Conservation (phyloP, 2,113 vertebrate genomes). For the Etheostoma cragini region DNA sequence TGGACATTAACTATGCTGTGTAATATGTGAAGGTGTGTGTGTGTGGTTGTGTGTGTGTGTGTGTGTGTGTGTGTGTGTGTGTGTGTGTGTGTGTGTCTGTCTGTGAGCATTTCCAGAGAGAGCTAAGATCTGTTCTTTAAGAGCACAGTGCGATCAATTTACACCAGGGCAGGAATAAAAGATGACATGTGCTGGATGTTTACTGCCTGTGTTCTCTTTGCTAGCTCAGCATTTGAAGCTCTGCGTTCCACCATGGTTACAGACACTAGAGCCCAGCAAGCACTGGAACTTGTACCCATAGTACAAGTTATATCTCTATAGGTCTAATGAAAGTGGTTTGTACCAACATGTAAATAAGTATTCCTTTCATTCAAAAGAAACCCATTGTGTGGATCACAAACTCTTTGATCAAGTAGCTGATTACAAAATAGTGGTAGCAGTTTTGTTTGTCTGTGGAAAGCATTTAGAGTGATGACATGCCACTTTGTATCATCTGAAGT, state of each 20-base stretch:
- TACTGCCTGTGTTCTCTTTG: conserved; percentile 62
- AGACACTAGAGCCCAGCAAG: conserved; percentile 28
- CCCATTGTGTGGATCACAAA: neutral
- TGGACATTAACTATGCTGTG: conserved; percentile 24
- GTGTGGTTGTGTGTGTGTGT: conserved; percentile 40
- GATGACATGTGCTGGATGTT: conserved; percentile 77
- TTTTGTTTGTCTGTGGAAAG: conserved; percentile 13
- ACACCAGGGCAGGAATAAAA: conserved; percentile 85
- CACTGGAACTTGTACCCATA: conserved; percentile 2
- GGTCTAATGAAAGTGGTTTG: conserved; percentile 12
- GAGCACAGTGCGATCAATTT: conserved; percentile 82
- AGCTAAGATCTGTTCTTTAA: conserved; percentile 77
- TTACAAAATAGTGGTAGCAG: neutral
- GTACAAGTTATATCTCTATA: too few relatives aligned
- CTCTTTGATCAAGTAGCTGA: neutral
- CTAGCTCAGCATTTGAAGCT: conserved; percentile 75
- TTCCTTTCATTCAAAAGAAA: conserved; percentile 13
- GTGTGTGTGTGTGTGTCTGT: conserved; percentile 40
- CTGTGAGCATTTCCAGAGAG: conserved; percentile 60
- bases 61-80: conserved; percentile 41
- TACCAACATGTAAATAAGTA: neutral
- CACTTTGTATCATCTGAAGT: neutral
- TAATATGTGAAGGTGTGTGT: conserved; percentile 48
- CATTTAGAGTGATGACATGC: neutral
- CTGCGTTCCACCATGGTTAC: conserved; percentile 47